Evolutionary conservation across 2,797 vertebrate species (phyloP).

Genomic region (Phrynocephalus vlangalii): DNA sequence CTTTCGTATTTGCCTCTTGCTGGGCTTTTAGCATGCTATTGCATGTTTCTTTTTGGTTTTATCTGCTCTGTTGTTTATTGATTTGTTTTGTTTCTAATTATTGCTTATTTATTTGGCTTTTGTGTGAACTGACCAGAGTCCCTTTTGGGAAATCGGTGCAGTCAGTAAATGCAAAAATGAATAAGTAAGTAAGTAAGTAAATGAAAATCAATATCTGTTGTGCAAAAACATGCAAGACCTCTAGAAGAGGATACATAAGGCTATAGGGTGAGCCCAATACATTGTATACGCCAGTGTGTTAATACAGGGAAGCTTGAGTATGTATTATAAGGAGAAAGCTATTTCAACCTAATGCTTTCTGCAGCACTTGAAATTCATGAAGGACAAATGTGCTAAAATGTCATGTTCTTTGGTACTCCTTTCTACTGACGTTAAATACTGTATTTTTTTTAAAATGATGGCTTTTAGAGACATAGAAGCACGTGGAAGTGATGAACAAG

Average conservation of each 20-base stretch:
- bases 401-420: background rate
- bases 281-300: background rate
- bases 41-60: too few species aligned
- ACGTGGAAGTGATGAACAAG: background rate
- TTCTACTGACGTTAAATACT: rapidly evolving
- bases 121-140: too few species aligned
- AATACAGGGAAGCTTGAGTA: background rate
- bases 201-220: background rate
- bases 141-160: too few species aligned
- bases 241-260: background rate
- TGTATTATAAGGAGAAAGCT: background rate
- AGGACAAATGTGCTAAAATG: background rate
- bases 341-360: background rate
- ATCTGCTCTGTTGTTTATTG: too few species aligned
- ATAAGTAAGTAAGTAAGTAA: background rate
- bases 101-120: too few species aligned
- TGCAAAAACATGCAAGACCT: background rate
- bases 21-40: too few species aligned
- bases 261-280: background rate
- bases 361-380: background rate
- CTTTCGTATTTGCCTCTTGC: too few species aligned
- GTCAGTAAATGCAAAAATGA: too few species aligned
- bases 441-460: background rate
- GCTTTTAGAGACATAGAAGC: background rate
- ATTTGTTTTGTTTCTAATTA: too few species aligned